A percentile compares a stretch with the other conserved stretches of the same genome.
Evolutionary conservation across 2,113 vertebrate species (phyloP).

Genomic region (Hypocryptadius cinnamomeus): DNA sequence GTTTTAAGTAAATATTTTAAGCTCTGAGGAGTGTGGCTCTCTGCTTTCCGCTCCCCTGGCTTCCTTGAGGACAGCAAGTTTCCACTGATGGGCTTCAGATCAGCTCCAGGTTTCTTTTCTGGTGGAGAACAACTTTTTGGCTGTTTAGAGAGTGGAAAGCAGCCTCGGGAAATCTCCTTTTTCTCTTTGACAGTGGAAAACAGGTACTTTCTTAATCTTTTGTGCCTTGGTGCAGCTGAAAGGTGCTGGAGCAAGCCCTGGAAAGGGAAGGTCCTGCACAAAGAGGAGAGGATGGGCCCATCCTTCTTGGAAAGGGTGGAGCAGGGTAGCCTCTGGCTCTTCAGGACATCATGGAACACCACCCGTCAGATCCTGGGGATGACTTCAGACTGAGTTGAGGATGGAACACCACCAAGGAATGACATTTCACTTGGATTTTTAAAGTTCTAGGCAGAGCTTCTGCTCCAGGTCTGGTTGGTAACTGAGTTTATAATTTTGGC

Average conservation of each 20-base stretch:
- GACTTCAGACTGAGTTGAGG: background rate
- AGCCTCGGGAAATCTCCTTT: background rate
- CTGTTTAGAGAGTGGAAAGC: background rate
- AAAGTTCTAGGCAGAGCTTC: background rate
- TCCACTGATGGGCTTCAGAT: background rate
- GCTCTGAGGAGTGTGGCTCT: fast-evolving
- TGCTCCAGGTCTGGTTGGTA: background rate
- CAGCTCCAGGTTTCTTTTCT: background rate
- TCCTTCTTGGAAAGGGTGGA: background rate
- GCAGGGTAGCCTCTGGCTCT: background rate
- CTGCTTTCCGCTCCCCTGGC: background rate
- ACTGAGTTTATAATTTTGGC: background rate
- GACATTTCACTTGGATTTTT: background rate
- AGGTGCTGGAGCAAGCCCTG: background rate
- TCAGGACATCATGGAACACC: background rate
- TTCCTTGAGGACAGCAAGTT: background rate
- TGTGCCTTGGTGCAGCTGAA: background rate
- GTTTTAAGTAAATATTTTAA: background rate
- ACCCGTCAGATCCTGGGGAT: background rate
- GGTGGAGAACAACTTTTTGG: background rate
- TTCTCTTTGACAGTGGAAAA: background rate
- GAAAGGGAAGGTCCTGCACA: background rate
- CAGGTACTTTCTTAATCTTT: background rate
- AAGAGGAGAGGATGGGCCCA: background rate
- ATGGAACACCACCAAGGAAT: background rate